Evolutionary conservation across 2,888 invertebrate genomes (phyloP).

Genomic region (Coremacera marginata): DNA sequence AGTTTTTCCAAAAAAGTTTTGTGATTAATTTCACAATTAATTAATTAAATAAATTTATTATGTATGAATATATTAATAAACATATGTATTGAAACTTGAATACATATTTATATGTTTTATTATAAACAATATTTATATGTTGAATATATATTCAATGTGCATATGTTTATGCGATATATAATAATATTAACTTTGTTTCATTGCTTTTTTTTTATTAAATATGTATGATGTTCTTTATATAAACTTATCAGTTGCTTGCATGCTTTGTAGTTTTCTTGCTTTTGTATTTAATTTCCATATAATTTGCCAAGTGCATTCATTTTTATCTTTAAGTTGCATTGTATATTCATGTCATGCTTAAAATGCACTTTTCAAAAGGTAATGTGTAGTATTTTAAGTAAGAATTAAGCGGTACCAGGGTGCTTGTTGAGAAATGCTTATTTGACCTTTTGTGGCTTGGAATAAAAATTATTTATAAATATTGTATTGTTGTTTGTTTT

Average conservation of each 20-base stretch:
- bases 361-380: neutral
- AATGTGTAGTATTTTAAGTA: too few species aligned
- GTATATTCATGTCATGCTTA: neutral
- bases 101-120: too few species aligned
- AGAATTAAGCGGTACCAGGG: too few species aligned
- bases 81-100: too few species aligned
- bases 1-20: neutral
- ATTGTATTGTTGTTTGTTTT: too few species aligned
- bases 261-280: constrained; percentile 1
- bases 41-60: too few species aligned
- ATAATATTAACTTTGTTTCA: constrained; percentile 4
- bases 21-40: too few species aligned
- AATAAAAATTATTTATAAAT: too few species aligned
- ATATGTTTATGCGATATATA: neutral
- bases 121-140: neutral
- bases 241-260: neutral
- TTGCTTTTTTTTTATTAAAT: neutral
- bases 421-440: too few species aligned
- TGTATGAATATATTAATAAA: too few species aligned
- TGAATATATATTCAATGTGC: neutral
- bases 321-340: neutral
- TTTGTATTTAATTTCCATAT: neutral
- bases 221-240: neutral
- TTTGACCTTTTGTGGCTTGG: too few species aligned
- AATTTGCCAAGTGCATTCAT: neutral